phyloP scores from a whole-genome alignment of 2,888 invertebrate species.

The Diploptera punctata region DNA sequence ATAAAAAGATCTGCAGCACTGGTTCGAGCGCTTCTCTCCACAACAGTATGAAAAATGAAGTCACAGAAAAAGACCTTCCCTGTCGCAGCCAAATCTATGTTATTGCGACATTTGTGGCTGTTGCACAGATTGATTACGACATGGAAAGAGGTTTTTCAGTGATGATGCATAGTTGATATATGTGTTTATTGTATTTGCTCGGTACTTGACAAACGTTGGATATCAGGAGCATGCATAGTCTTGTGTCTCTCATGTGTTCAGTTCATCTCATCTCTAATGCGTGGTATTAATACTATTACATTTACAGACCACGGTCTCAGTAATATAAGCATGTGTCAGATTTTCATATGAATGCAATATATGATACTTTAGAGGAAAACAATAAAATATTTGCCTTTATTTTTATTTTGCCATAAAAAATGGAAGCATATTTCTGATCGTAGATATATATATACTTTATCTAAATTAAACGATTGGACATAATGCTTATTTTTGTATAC shows the following conservation, averaged over 20 bases:
- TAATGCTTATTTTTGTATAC: background rate
- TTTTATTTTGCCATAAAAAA: too few species aligned
- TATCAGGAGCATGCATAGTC: slow-evolving; percentile 7
- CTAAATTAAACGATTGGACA: too few species aligned
- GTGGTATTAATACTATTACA: too few species aligned
- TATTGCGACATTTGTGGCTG: background rate
- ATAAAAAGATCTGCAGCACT: slow-evolving; percentile 2
- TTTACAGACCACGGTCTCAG: too few species aligned
- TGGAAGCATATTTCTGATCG: too few species aligned
- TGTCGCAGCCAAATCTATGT: slow-evolving; percentile 13
- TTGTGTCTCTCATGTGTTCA: background rate
- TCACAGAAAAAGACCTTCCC: background rate
- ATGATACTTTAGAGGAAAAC: too few species aligned
- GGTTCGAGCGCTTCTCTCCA: slow-evolving; percentile 12
- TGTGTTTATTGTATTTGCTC: background rate
- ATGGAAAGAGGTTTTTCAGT: background rate
- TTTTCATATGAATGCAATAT: too few species aligned
- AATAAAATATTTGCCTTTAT: too few species aligned
- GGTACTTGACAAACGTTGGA: background rate
- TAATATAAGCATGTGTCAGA: too few species aligned
- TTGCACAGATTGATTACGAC: slow-evolving; percentile 17
- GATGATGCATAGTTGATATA: background rate
- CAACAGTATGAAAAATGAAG: too few species aligned
- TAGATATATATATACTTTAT: too few species aligned
- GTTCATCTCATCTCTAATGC: too few species aligned